phyloP scores from a whole-genome alignment of 2,113 vertebrate genomes.

The Orycteropus afer region DNA sequence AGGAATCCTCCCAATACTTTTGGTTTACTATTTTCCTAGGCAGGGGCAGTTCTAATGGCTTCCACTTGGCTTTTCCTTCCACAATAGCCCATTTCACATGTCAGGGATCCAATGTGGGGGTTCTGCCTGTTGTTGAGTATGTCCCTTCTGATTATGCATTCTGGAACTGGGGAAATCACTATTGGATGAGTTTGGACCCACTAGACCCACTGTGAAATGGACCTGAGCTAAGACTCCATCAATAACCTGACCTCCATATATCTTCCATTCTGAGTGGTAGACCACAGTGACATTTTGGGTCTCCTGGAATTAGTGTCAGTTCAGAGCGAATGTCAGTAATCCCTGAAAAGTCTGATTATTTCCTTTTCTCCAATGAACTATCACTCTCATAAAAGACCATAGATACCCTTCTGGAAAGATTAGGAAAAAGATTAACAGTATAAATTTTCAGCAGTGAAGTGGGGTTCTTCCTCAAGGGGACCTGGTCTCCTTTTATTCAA shows the following conservation, averaged over 20 bases:
- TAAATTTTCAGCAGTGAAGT: background rate
- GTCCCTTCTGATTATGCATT: background rate
- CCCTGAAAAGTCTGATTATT: background rate
- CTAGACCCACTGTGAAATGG: background rate
- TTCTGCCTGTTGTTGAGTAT: background rate
- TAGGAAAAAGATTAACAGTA: background rate
- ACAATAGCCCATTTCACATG: background rate
- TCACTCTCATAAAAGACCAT: background rate
- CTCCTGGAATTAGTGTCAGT: background rate
- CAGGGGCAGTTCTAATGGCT: background rate
- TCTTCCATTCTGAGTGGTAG: background rate
- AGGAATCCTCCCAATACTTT: background rate
- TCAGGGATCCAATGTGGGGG: background rate
- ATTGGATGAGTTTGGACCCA: background rate
- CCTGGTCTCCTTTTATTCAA: background rate
- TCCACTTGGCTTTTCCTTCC: background rate
- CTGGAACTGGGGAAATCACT: background rate
- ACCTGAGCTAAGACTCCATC: background rate
- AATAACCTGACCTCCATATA: background rate
- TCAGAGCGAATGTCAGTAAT: background rate
- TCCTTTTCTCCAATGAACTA: background rate
- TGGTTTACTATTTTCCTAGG: background rate
- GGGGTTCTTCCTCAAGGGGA: background rate
- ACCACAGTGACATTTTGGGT: background rate
- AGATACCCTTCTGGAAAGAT: background rate